Percentiles rank a stretch among this genome's conserved stretches.
Evolutionary conservation across 2,888 invertebrate species (phyloP).

Genomic region (Spialia ferax): DNA sequence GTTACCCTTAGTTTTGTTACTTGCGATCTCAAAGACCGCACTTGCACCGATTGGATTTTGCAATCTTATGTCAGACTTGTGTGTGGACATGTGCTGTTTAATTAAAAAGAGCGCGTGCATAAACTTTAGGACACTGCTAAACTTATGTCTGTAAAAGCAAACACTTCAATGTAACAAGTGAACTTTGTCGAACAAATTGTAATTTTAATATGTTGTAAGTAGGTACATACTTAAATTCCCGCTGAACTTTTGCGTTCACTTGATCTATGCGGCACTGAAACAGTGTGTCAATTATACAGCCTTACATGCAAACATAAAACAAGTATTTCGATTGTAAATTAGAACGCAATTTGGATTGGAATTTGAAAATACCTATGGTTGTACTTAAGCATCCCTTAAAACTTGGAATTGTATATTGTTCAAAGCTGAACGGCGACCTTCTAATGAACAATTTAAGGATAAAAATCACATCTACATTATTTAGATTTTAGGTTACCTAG

Average conservation of each 20-base stretch:
- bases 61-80: constrained; percentile 56
- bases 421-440: constrained; percentile 62
- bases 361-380: constrained; percentile 60
- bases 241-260: constrained; percentile 70
- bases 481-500: constrained; percentile 27
- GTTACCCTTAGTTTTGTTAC: constrained; percentile 20
- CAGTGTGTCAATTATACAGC: constrained; percentile 81
- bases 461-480: constrained; percentile 7
- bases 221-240: constrained; percentile 70
- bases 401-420: constrained; percentile 73
- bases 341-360: constrained; percentile 59
- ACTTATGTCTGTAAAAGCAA: constrained; percentile 44
- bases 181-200: constrained; percentile 59
- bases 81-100: constrained; percentile 75
- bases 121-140: constrained; percentile 35
- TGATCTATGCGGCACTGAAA: constrained; percentile 57
- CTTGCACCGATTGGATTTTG: constrained; percentile 40
- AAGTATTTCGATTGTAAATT: constrained; percentile 63
- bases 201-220: constrained; percentile 58
- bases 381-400: constrained; percentile 67
- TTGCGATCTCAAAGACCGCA: constrained; percentile 30
- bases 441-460: constrained; percentile 51
- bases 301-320: constrained; percentile 73
- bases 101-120: constrained; percentile 33
- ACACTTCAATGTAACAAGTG: constrained; percentile 35